Base-by-base conservation (phyloP, 2,888 invertebrate species). In the Yponomeuta plumbellus region DNA sequence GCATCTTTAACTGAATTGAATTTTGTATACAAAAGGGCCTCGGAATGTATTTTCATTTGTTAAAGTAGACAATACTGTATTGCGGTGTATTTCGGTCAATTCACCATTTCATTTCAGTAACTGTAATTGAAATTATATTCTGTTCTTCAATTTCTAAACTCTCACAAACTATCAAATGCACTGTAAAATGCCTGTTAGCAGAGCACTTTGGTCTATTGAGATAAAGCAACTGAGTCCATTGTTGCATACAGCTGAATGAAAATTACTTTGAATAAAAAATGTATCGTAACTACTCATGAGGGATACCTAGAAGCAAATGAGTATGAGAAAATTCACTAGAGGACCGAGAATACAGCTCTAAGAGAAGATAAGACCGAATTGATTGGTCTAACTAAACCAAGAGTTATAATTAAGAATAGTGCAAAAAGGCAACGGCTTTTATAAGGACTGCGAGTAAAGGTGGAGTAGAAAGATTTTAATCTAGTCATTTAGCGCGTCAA, bases 1-100 rank as follows among this genome's bases (percentile, higher is more conserved):
- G 80, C 76, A 74, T 81, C 76, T 74, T 80, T 76, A 80, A 76
- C 76, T 76, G 72, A 79, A 79, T 78, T 76, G 73, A 79, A 81
- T 80, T 83, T 81, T 81, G 79, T 82, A 52, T 64, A 68, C 67
- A 68, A 82, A 81, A 80, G 75, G 76, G 74, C 72, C 74, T 77
- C 83, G 81, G 80, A 83, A 82, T 63, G 40, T 66, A 64, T 57
- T 66, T 40, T 44, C 63, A 68, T 64, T 68, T 67, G 68, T 66
- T 52, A 52, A 34, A 52, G 44, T 52, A 52, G 44, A 52, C 44
- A 52, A 52, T 52, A 52, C 44, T 52, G 5, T 52, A 17, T 52
- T 52, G 44, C 11, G 44, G 17, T 13, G 44, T 52, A 17, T 17
- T 52, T 52, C 44, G 59, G 59, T 22, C 59, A 21, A 22, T 22